phyloP scores from a whole-genome alignment of 2,797 vertebrate species.

The Falco concolor region DNA sequence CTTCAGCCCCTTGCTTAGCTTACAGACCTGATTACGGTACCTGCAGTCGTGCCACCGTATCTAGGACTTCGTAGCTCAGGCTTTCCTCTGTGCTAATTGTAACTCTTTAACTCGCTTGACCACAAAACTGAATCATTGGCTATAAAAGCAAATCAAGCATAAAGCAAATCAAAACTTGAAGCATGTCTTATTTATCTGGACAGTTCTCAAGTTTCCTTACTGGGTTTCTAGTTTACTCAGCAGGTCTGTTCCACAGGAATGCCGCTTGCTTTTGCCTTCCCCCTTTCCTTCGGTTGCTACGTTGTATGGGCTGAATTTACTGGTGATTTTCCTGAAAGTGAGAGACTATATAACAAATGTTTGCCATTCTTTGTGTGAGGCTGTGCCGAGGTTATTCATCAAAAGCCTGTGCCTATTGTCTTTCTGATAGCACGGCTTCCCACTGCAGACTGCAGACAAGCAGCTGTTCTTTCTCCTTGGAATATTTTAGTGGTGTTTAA shows the following conservation, averaged over 20 bases:
- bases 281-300: background rate
- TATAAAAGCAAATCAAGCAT: background rate
- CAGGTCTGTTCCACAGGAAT: background rate
- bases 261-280: background rate
- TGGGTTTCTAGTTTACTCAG: background rate
- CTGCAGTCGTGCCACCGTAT: background rate
- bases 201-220: background rate
- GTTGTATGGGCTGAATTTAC: background rate
- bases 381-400: background rate
- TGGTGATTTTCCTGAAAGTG: background rate
- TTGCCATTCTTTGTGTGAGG: background rate
- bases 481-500: background rate
- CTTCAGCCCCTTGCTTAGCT: background rate
- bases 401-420: background rate
- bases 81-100: background rate
- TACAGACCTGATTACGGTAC: background rate
- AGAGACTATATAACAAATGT: background rate
- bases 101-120: background rate
- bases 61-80: background rate
- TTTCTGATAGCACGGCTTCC: background rate
- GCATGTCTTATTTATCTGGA: background rate
- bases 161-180: background rate
- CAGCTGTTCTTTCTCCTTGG: background rate
- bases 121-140: background rate
- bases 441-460: background rate